phyloP scores from a whole-genome alignment of 2,113 vertebrate genomes.

The Ranitomeya variabilis region DNA sequence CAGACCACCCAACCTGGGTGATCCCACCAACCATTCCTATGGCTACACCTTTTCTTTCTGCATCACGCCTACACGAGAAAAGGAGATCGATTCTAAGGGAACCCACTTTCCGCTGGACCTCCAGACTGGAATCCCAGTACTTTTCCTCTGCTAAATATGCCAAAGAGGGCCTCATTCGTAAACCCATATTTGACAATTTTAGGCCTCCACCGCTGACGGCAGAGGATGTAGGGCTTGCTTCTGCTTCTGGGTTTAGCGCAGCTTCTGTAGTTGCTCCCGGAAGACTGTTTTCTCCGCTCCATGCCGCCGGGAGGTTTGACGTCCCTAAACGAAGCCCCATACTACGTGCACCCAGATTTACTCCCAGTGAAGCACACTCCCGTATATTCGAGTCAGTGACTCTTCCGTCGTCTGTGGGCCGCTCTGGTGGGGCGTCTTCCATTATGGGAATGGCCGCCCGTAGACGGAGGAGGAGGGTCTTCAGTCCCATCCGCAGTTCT shows the following conservation, averaged over 20 bases:
- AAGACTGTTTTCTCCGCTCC: constrained; percentile 85
- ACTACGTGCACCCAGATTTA: constrained; percentile 90
- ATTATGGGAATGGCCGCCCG: constrained; percentile 71
- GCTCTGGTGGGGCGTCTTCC: constrained; percentile 75
- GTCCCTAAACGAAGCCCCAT: constrained; percentile 89
- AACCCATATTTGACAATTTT: constrained; percentile 97
- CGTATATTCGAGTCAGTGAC: constrained; percentile 96
- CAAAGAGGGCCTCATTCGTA: constrained; percentile 98
- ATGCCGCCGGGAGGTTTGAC: constrained; percentile 83
- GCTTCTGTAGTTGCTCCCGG: constrained; percentile 73
- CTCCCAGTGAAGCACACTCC: constrained; percentile 95
- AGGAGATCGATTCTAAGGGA: constrained; percentile 92
- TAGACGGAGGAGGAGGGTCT: constrained; percentile 78
- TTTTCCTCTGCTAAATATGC: constrained; percentile 98
- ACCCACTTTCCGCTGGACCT: constrained; percentile 95
- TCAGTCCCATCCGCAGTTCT: constrained; percentile 76
- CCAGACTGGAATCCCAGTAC: constrained; percentile 87
- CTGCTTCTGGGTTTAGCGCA: constrained; percentile 73
- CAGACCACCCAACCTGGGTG: constrained; percentile 89
- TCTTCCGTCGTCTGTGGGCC: constrained; percentile 78
- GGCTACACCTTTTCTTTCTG: constrained; percentile 80
- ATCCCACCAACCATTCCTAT: constrained; percentile 86
- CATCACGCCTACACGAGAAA: constrained; percentile 86
- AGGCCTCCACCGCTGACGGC: constrained; percentile 93
- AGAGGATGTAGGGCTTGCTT: constrained; percentile 87